Conservation (phyloP, 37 sponge, comb jelly and placozoan genomes). For the Hexactinellida sp. region DNA sequence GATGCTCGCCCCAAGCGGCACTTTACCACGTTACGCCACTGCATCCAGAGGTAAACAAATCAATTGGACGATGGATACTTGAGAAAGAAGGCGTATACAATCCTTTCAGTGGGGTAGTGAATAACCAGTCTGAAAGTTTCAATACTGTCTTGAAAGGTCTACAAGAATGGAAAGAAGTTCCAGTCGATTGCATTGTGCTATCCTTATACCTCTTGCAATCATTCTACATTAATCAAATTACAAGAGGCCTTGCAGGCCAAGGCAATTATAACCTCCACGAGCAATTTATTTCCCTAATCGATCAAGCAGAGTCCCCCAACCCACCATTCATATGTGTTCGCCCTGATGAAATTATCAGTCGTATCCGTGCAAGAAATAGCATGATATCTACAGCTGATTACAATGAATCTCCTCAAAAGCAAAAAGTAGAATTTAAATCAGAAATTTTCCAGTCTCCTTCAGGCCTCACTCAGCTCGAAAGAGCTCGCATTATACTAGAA, state of each 20-base stretch:
- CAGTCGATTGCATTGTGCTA: not conserved
- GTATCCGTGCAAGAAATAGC: not conserved
- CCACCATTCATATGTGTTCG: not conserved
- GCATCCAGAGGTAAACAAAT: not conserved
- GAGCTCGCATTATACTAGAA: too few species aligned
- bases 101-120: slow-evolving; percentile 9
- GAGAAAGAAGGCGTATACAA: too few species aligned
- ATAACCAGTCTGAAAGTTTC: too few species aligned
- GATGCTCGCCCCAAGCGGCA: too few species aligned
- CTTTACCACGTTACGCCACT: too few species aligned
- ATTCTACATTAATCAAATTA: not conserved
- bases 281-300: not conserved
- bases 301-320: not conserved
- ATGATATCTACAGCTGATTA: not conserved
- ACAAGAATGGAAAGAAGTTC: slow-evolving; percentile 10
- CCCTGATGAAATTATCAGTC: not conserved
- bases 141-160: not conserved
- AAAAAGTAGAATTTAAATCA: not conserved
- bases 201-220: not conserved
- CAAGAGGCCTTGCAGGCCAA: not conserved
- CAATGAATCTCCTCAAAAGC: not conserved
- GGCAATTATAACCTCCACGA: not conserved
- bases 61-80: slow-evolving; percentile 2
- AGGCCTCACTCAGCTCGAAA: not conserved
- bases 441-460: not conserved